Conservation (phyloP, 2,888 invertebrate species). For the Lamproptera curius region DNA sequence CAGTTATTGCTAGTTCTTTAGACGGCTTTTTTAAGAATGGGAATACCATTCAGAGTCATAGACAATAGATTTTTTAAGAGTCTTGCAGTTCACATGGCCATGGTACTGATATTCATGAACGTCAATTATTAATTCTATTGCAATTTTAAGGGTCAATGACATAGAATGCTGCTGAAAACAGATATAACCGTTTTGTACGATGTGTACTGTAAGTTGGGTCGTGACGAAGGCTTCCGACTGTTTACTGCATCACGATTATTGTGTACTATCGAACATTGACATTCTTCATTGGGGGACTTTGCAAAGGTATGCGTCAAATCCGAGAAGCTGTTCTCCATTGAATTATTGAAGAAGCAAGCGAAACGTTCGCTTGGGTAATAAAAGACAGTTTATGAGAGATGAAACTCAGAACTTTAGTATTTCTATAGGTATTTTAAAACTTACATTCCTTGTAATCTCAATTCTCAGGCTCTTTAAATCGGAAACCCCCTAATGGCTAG, state of each 20-base stretch:
- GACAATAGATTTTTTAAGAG: too few relatives aligned
- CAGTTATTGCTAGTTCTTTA: too few relatives aligned
- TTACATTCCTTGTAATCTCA: neutral
- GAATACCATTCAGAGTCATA: too few relatives aligned
- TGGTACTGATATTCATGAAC: too few relatives aligned
- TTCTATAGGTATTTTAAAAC: neutral
- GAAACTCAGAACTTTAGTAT: neutral
- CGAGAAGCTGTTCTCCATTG: too few relatives aligned
- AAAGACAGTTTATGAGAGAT: neutral
- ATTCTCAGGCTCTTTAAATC: too few relatives aligned
- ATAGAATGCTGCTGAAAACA: constrained; percentile 2
- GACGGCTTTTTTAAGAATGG: too few relatives aligned
- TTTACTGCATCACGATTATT: constrained; percentile 12
- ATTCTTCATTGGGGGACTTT: constrained; percentile 1
- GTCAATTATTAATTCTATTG: neutral
- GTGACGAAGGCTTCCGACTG: constrained; percentile 12
- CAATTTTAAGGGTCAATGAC: constrained; percentile 8
- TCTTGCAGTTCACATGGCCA: too few relatives aligned
- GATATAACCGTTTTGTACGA: constrained; percentile 17
- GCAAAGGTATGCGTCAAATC: too few relatives aligned
- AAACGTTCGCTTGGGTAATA: neutral
- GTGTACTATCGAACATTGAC: constrained; percentile 3
- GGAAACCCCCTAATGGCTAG: too few relatives aligned
- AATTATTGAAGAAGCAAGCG: neutral
- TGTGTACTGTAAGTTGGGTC: constrained; percentile 6